Evolutionary conservation across 2,888 invertebrate genomes (phyloP).

Genomic region (Aphelenchoides bicaudatus): DNA sequence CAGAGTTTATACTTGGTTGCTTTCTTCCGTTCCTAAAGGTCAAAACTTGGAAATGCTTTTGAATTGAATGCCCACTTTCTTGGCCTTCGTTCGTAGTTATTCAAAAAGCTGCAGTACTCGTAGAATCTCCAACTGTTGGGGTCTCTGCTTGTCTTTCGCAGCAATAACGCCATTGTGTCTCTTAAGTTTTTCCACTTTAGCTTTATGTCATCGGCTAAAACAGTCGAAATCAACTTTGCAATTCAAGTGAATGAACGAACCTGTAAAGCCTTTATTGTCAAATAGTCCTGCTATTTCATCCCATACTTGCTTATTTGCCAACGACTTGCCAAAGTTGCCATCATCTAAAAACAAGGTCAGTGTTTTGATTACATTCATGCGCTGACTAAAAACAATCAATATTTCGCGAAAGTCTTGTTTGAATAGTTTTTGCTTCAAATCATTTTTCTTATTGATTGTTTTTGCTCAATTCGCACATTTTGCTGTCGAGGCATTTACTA

Average conservation of each 20-base stretch:
- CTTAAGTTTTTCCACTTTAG: slow-evolving; percentile 20
- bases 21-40: slow-evolving; percentile 9
- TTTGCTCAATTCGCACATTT: no score
- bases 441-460: no score
- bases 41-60: not conserved
- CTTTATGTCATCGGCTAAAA: slow-evolving; percentile 17
- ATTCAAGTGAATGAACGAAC: not conserved
- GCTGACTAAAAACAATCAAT: no score
- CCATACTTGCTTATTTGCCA: slow-evolving; percentile 18
- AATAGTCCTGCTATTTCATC: slow-evolving; percentile 11
- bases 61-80: not conserved
- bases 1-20: not conserved
- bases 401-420: no score
- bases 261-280: slow-evolving; percentile 10
- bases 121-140: slow-evolving; percentile 20
- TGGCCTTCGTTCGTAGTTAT: slow-evolving; percentile 17
- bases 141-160: slow-evolving; percentile 17
- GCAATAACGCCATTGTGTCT: slow-evolving; percentile 16
- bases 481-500: no score
- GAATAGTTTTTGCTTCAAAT: no score
- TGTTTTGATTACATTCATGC: no score
- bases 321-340: slow-evolving; percentile 10
- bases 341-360: no score
- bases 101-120: slow-evolving; percentile 15
- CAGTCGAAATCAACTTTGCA: not conserved